Base-by-base conservation (phyloP, 2,888 invertebrate genomes). In the Hirtodrosophila confusa region DNA sequence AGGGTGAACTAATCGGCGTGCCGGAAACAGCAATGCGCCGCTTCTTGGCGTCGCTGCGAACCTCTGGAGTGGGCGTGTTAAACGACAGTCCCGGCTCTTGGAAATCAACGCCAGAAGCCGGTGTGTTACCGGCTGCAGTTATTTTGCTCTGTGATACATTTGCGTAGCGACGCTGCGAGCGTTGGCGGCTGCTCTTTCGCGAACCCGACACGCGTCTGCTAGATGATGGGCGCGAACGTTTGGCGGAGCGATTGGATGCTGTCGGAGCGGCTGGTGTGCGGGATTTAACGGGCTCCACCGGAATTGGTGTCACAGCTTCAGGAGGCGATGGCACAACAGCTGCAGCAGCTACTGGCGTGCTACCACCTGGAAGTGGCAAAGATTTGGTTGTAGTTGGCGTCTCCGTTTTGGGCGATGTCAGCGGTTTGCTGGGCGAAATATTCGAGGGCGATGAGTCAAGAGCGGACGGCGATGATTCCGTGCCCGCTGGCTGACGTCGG, bases 191-290 rank as follows among this genome's bases (percentile, higher is more conserved):
- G 90, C 93, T 85, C 75, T 88, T 75, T 9, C 86, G 41, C 74
- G 91, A 88, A 78, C 91, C 90, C 0, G 91, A 88, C 24, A 89
- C 80, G 0, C 92, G 91, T 39, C 92, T 86, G 62, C 90, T 92
- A 0, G 92, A 91, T 77, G 92, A 92, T 10, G 92, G 69, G 11
- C 86, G 85, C 7, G 88, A 29, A 3, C 85, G 87, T 49, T 90
- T 86, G 29, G 50, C 36, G 31, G 64, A 33, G 4, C 70, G 68
- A 36, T n/a, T 69, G 0, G 49, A 17, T n/a, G 53, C 0, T n/a
- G 40, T 17, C 47, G 33, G n/a, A 10, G 3, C 31, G 9, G 33
- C 40, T 9, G 44, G 23, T 6, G 56, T n/a, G 11, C 4, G 9
- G 40, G 10, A 4, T 41, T 64, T 24, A 39, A 0, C 4, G 4